These are phyloP conservation scores for Tetraneura akinire DNA, from an alignment of 1,140 invertebrate species.

Conservation along the genomic window DNA sequence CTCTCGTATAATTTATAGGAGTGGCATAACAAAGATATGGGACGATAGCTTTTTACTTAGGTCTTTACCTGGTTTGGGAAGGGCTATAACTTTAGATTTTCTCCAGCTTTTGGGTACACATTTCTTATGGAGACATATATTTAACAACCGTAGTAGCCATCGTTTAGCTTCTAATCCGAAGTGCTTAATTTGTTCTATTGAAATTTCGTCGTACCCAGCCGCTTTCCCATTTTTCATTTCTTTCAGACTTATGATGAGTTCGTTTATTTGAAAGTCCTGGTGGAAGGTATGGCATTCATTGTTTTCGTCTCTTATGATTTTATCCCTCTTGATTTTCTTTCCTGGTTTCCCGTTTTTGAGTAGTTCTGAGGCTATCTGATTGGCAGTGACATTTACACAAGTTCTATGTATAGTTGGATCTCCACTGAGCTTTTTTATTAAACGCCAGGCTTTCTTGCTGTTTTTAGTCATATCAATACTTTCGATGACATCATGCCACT, in stretches of 20 bases:
- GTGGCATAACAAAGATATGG: slow-evolving; percentile 51
- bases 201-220: slow-evolving; percentile 18
- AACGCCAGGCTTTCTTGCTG: slow-evolving; percentile 24
- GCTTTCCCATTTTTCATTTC: too few species aligned
- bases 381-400: neutral
- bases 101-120: slow-evolving; percentile 34
- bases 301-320: too few species aligned
- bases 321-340: too few species aligned
- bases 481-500: slow-evolving; percentile 29
- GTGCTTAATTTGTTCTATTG: too few species aligned
- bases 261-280: too few species aligned
- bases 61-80: slow-evolving; percentile 52
- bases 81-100: slow-evolving; percentile 51
- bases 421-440: slow-evolving; percentile 45
- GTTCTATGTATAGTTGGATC: slow-evolving; percentile 25
- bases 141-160: too few species aligned
- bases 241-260: too few species aligned
- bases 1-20: slow-evolving; percentile 47
- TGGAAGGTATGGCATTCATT: too few species aligned
- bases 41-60: slow-evolving; percentile 40
- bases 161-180: too few species aligned
- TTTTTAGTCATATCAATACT: slow-evolving; percentile 27
- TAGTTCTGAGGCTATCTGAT: too few species aligned
- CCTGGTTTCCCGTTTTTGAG: too few species aligned
- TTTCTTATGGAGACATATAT: too few species aligned